A percentile compares a stretch with the other conserved stretches of the same genome.
Evolutionary conservation across 2,113 vertebrate genomes (phyloP).

Genomic region (Pavo muticus): DNA sequence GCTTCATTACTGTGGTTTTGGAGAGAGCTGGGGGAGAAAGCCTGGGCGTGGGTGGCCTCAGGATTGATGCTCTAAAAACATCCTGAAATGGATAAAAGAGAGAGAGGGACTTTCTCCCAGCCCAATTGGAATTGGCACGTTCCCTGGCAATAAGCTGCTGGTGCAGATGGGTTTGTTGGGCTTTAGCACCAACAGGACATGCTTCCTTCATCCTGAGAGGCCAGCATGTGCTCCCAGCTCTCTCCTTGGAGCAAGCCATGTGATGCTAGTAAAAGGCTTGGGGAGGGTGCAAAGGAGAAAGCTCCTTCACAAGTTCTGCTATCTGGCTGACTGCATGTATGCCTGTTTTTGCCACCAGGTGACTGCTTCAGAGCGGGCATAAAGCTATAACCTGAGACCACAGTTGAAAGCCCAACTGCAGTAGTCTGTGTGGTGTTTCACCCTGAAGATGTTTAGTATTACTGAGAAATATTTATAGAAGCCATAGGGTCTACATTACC

Average conservation of each 20-base stretch:
- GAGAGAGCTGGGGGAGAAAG: neutral
- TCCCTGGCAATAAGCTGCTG: neutral
- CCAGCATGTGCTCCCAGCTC: neutral
- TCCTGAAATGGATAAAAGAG: neutral
- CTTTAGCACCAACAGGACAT: neutral
- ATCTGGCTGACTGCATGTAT: rapidly evolving
- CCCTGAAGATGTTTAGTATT: neutral
- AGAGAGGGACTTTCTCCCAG: neutral
- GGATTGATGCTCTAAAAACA: neutral
- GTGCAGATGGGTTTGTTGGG: neutral
- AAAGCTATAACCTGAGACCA: neutral
- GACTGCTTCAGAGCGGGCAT: neutral
- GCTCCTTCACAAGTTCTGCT: neutral
- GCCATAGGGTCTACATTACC: rapidly evolving
- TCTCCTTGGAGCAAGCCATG: neutral
- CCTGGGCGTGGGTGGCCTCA: neutral
- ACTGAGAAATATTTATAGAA: neutral
- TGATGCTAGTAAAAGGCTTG: neutral
- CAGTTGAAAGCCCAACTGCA: neutral
- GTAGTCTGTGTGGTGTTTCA: rapidly evolving
- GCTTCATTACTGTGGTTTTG: neutral
- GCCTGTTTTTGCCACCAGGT: neutral
- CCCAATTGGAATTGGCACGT: neutral
- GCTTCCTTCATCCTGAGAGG: neutral
- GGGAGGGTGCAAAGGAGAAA: neutral